A percentile compares a stretch with the other conserved stretches of the same genome.
These are phyloP conservation scores for Orthonyx spaldingii DNA, from an alignment of 2,113 vertebrate genomes.

Conservation along the genomic window DNA sequence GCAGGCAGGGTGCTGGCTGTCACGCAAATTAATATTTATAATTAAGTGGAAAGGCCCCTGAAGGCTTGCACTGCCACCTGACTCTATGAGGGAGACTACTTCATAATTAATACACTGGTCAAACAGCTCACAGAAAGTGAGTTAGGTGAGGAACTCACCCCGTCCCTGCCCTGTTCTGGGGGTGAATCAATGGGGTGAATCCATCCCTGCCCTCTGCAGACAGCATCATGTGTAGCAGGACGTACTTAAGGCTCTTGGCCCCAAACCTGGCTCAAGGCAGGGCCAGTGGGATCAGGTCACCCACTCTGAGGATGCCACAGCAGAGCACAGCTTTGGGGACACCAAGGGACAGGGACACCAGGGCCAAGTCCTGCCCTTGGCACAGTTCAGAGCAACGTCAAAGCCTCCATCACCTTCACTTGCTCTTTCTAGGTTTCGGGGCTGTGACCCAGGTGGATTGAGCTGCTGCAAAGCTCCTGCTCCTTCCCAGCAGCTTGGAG, in stretches of 20 bases:
- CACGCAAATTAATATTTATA: conserved; percentile 44
- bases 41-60: conserved; percentile 46
- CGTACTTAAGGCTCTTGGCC: rapidly evolving
- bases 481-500: neutral
- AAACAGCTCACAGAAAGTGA: neutral
- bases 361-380: neutral
- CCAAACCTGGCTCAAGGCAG: rapidly evolving
- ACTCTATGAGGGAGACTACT: neutral
- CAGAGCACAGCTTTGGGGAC: neutral
- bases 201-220: neutral
- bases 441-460: conserved; percentile 3
- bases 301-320: neutral
- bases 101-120: conserved; percentile 55
- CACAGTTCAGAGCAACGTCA: neutral
- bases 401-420: neutral
- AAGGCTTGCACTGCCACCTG: conserved; percentile 38
- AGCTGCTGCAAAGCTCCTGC: neutral
- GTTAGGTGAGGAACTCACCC: neutral
- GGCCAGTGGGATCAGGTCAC: rapidly evolving
- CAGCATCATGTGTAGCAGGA: rapidly evolving
- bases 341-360: neutral
- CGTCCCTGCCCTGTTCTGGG: neutral
- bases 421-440: conserved; percentile 30
- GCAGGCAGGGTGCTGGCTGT: conserved; percentile 20
- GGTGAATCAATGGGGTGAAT: neutral